Evolutionary conservation across 2,888 invertebrate genomes (phyloP).

Genomic region (Eupithecia vulgata): DNA sequence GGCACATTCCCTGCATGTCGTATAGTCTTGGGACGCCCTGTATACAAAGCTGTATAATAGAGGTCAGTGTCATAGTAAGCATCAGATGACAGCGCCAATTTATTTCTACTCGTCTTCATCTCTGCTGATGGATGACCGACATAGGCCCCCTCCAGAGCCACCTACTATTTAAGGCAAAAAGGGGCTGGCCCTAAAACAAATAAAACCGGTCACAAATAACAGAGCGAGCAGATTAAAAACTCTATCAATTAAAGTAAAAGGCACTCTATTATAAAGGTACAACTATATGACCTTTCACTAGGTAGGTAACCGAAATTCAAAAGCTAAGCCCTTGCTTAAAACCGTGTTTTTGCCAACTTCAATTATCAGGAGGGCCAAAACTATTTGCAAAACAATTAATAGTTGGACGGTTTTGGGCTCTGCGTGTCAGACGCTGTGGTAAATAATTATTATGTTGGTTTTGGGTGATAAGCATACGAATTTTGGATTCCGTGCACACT

Average conservation of each 20-base stretch:
- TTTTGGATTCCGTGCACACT: background rate
- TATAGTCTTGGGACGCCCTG: too few species aligned
- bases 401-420: slow-evolving; percentile 32
- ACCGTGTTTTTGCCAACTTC: slow-evolving; percentile 41
- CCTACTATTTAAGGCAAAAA: background rate
- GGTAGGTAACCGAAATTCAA: slow-evolving; percentile 18
- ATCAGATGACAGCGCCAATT: background rate
- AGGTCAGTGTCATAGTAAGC: too few species aligned
- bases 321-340: slow-evolving; percentile 22
- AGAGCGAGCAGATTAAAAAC: background rate
- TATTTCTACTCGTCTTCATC: too few species aligned
- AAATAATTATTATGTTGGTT: slow-evolving; percentile 9
- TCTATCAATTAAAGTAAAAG: background rate
- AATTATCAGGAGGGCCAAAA: slow-evolving; percentile 37
- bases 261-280: background rate
- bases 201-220: background rate
- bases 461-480: background rate
- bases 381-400: slow-evolving; percentile 41
- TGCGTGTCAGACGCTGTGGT: slow-evolving; percentile 25
- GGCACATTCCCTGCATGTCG: too few species aligned
- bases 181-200: background rate
- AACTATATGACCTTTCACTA: background rate
- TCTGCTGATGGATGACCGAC: background rate
- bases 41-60: too few species aligned
- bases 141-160: background rate